Conservation (phyloP, 2,888 invertebrate species). For the Odontocerum albicorne region DNA sequence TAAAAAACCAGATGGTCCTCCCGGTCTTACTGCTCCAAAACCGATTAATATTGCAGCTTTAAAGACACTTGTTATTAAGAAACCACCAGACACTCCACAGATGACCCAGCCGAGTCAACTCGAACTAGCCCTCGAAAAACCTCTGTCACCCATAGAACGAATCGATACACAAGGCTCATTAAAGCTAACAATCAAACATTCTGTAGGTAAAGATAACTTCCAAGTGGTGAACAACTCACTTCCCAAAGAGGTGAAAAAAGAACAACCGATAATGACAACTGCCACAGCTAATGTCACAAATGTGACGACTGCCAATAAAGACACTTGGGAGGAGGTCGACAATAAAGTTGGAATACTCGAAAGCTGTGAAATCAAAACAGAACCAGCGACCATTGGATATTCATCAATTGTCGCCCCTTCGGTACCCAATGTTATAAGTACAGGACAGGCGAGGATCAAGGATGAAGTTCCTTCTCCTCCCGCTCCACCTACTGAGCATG, state of each 20-base stretch:
- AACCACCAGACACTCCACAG: neutral
- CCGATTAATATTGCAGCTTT: conserved; percentile 40
- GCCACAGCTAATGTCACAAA: neutral
- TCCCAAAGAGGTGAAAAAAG: conserved; percentile 12
- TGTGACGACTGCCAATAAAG: neutral
- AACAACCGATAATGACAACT: neutral
- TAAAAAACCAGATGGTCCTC: conserved; percentile 45
- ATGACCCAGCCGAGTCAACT: neutral
- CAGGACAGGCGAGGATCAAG: conserved; percentile 20
- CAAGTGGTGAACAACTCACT: conserved; percentile 22
- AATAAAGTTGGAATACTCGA: conserved; percentile 31
- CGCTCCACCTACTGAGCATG: neutral
- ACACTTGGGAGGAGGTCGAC: conserved; percentile 17
- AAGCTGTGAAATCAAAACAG: conserved; percentile 22
- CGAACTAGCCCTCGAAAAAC: neutral
- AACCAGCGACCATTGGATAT: too few species aligned
- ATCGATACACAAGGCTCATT: conserved; percentile 20
- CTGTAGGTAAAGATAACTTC: conserved; percentile 22
- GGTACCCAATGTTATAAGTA: too few species aligned
- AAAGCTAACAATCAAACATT: conserved; percentile 31
- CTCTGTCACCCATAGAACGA: conserved; percentile 11
- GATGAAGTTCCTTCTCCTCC: conserved; percentile 23
- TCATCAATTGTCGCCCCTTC: too few species aligned
- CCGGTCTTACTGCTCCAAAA: conserved; percentile 38
- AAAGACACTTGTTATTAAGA: conserved; percentile 36